phyloP scores from a whole-genome alignment of 2,113 vertebrate species.

The Platichthys flesus region DNA sequence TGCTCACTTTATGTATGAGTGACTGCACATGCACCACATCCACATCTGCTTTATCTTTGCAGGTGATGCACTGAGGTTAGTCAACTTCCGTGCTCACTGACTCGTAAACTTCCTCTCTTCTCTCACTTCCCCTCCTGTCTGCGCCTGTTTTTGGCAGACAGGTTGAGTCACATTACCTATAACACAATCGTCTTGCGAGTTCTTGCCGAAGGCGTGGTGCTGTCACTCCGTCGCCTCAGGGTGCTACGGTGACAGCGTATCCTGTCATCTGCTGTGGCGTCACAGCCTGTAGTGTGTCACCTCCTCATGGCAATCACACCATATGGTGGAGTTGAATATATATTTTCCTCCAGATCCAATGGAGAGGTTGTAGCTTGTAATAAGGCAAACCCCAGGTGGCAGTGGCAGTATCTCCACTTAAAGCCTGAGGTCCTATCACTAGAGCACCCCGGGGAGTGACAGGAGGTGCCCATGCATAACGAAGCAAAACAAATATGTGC shows the following conservation, averaged over 20 bases:
- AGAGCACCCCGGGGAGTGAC: constrained; percentile 18
- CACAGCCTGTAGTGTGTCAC: constrained; percentile 10
- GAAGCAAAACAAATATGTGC: constrained; percentile 48
- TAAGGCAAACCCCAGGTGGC: constrained; percentile 20
- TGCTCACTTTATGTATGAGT: not conserved
- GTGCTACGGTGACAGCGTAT: not conserved
- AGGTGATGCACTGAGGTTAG: constrained; percentile 67
- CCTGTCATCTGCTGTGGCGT: constrained; percentile 2
- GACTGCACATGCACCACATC: constrained; percentile 3
- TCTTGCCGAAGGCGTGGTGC: constrained; percentile 41
- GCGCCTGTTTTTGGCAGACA: constrained; percentile 57
- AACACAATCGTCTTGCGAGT: not conserved
- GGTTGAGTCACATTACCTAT: constrained; percentile 64
- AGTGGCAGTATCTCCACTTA: not conserved
- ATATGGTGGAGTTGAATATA: constrained; percentile 20
- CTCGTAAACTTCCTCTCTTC: constrained; percentile 56
- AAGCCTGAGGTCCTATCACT: constrained; percentile 6
- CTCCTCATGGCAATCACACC: constrained; percentile 6
- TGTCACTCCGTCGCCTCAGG: not conserved
- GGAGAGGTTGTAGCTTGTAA: constrained; percentile 3
- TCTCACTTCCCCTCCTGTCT: constrained; percentile 56
- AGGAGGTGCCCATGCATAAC: constrained; percentile 21
- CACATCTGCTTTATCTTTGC: constrained; percentile 26
- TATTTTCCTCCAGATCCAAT: constrained; percentile 2
- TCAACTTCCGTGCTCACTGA: constrained; percentile 61